Base-by-base conservation (phyloP, 2,797 vertebrate genomes). In the Psittacula derbiana region DNA sequence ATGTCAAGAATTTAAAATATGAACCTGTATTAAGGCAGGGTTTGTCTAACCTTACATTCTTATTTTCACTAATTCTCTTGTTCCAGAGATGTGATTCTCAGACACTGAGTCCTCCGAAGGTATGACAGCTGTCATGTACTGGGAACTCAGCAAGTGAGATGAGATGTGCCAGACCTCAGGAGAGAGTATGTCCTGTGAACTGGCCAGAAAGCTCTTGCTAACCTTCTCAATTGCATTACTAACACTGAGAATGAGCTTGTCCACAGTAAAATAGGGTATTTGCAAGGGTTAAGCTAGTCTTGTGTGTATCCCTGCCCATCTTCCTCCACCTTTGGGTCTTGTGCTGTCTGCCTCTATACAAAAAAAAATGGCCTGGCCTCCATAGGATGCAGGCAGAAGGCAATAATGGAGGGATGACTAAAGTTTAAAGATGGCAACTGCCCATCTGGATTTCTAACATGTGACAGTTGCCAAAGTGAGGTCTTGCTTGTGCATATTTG, bases 11-110 rank as follows among this genome's bases (percentile, higher is more conserved):
- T 12, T 55, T 50, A 40, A 93, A 85, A 52, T 61, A 50, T 7
- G 14, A 36, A 24, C 2, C 3, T 2, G 0, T 79, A 36, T 60
- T 64, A 80, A 86, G 31, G 8, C 31, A 74, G 8, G 4, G 11
- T 67, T 89, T 53, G 5, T 58, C 20, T 80, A 5, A 64, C 9
- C 21, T 36, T 75, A 11, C 2, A 5, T 80, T 80, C 41, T 87
- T 80, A 86, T 5, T 58, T 80, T 62, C 6, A 16, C 23, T 40
- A 27, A 33, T 74, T 75, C 7, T 53, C 3, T 46, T 75, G 11
- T 5, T 90, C 49, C 30, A 80, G 38, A 55, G 20, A 6, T 33
- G 24, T 4, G 11, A 36, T 80, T 64, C 27, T 55, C 24, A 70
- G 40, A 44, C 7, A 52, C 0, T 16, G 30, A n/a, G 8, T 8